Percentiles rank a stretch among this genome's conserved stretches.
These are phyloP conservation scores for Smithornis capensis DNA, from an alignment of 2,113 vertebrate species.

Conservation along the genomic window DNA sequence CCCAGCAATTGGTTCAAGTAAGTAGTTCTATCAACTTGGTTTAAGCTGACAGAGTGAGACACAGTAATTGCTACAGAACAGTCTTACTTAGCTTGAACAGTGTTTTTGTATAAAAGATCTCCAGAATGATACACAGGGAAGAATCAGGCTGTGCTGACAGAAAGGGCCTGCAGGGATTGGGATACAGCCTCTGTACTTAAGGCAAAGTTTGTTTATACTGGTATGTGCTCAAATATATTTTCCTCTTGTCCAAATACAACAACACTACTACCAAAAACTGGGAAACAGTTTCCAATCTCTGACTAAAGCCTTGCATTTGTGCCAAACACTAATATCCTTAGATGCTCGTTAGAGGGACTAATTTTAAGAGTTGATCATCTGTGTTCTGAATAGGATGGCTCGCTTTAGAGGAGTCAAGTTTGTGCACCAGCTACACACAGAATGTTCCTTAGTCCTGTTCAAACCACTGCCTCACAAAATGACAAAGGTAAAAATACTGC, in stretches of 20 bases:
- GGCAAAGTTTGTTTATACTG: neutral
- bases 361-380: neutral
- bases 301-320: neutral
- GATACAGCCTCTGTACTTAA: neutral
- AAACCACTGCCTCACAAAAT: neutral
- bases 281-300: neutral
- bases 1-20: neutral
- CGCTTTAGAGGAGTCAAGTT: neutral
- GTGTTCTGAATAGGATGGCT: accelerated
- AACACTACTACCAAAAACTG: neutral
- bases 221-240: neutral
- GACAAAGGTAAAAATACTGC: neutral
- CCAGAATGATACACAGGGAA: neutral
- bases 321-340: neutral
- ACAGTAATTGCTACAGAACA: neutral
- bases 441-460: accelerated
- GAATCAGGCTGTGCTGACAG: neutral
- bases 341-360: neutral
- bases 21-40: neutral
- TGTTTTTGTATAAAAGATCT: neutral
- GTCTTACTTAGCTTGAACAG: neutral
- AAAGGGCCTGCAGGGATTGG: neutral
- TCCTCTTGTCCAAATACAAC: neutral
- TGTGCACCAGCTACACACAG: neutral
- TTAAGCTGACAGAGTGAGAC: neutral